Evolutionary conservation across 2,888 invertebrate species (phyloP).

Genomic region (Bugula neritina): DNA sequence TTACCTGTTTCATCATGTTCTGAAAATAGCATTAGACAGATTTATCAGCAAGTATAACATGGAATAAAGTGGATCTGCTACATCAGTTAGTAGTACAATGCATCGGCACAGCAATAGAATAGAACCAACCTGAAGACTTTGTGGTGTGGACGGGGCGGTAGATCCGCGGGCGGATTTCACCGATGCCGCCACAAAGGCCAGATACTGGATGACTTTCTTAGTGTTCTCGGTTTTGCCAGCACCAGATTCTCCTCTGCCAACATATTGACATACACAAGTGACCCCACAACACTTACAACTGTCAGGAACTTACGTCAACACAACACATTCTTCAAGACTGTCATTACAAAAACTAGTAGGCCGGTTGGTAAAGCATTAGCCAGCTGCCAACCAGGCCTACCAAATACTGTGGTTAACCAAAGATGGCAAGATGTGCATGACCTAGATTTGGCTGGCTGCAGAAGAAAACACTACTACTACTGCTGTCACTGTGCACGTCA

Average conservation of each 20-base stretch:
- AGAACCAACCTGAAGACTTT: conserved; percentile 27
- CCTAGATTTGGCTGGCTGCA: no score
- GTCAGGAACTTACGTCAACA: no score
- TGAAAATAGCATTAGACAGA: background rate
- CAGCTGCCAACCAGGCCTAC: no score
- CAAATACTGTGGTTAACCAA: no score
- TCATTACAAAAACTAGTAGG: no score
- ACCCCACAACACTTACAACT: no score
- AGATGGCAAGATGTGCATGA: no score
- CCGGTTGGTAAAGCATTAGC: no score
- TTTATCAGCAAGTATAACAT: background rate
- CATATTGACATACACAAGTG: background rate
- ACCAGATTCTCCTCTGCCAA: conserved; percentile 83
- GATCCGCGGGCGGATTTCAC: conserved; percentile 34
- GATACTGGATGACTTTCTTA: conserved; percentile 99
- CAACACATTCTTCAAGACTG: background rate
- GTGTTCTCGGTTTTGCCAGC: conserved; percentile 99
- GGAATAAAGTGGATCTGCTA: no score
- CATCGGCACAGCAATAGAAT: background rate
- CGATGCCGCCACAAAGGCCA: conserved; percentile 97
- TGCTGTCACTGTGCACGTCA: no score
- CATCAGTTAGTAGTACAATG: no score
- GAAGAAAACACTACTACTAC: no score
- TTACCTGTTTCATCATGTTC: conserved; percentile 16
- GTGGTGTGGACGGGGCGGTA: conserved; percentile 1